phyloP scores from a whole-genome alignment of 2,113 vertebrate genomes.

The Catagonus wagneri region DNA sequence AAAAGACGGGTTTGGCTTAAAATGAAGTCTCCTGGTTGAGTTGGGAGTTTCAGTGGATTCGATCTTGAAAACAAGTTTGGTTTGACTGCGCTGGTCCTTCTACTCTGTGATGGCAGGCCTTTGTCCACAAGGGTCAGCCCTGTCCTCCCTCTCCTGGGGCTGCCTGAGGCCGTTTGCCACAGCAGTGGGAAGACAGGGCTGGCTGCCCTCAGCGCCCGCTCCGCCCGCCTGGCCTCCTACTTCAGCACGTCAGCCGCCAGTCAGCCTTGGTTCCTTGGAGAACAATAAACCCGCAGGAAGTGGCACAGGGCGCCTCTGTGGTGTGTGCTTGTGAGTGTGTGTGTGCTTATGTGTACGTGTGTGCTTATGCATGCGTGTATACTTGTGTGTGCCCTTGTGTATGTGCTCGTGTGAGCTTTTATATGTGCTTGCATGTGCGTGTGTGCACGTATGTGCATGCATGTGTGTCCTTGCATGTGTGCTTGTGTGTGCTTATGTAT shows the following conservation, averaged over 20 bases:
- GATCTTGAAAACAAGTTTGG: not conserved
- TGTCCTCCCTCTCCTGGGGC: not conserved
- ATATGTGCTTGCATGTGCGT: not conserved
- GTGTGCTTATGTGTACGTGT: not conserved
- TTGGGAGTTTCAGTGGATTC: fast-evolving
- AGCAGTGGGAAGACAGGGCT: not conserved
- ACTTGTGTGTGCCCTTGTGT: not conserved
- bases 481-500: not conserved
- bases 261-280: not conserved
- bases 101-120: fast-evolving
- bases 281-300: fast-evolving
- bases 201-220: fast-evolving
- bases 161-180: not conserved
- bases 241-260: not conserved
- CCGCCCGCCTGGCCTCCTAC: fast-evolving
- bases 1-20: fast-evolving
- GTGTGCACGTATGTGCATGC: too few species aligned
- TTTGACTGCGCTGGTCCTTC: fast-evolving
- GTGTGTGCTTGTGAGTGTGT: not conserved
- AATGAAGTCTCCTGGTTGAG: fast-evolving
- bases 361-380: not conserved
- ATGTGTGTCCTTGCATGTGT: fast-evolving
- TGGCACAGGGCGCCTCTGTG: not conserved
- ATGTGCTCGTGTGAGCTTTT: not conserved
- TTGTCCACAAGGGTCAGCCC: too few species aligned